Base-by-base conservation (phyloP, 2,113 vertebrate species). In the Opisthocomus hoazin region DNA sequence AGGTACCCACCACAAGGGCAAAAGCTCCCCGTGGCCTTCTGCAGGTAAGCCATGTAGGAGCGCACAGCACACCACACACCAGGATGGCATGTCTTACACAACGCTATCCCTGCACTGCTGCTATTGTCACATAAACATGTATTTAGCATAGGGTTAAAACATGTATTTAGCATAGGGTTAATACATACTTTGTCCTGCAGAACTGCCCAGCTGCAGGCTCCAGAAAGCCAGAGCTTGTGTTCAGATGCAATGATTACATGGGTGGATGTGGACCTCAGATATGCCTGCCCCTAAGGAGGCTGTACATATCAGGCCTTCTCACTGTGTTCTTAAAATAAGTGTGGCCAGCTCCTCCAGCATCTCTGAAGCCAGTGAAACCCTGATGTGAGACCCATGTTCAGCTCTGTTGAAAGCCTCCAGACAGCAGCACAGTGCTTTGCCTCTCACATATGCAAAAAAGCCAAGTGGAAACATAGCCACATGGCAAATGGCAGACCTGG, bases 61-160 rank as follows among this genome's bases (percentile, higher is more conserved):
- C 23, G 63, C 43, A 46, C 2, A 61, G 60, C 29, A 68, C 56
- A 61, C 22, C 60, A 43, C 29, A 34, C 4, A 37, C 27, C 79
- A 61, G 36, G 37, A 34, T 85, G 43, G 15, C 30, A 26, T 5
- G 3, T 34, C 57, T 61, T 23, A 17, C 13, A 46, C 26, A 51
- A 64, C 74, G 8, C 50, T 46, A 32, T 8, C 36, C 23, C 39
- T 29, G 30, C 20, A 41, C 13, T 74, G 36, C 26, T 37, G 70
- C 0, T 0, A 39, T 1, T 60, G 29, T 60, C n/a, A 73, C 19
- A 77, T 13, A 34, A 76, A n/a, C 30, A 39, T 2, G 7, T 34
- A 50, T 60, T 78, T 50, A 50, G 32, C 15, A 54, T 3, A 74
- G 29, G 12, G 21, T 64, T 88, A 81, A 88, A 76, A n/a, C 30